These are phyloP conservation scores for Epistrophe eligans DNA, from an alignment of 2,888 invertebrate species.

Conservation along the genomic window DNA sequence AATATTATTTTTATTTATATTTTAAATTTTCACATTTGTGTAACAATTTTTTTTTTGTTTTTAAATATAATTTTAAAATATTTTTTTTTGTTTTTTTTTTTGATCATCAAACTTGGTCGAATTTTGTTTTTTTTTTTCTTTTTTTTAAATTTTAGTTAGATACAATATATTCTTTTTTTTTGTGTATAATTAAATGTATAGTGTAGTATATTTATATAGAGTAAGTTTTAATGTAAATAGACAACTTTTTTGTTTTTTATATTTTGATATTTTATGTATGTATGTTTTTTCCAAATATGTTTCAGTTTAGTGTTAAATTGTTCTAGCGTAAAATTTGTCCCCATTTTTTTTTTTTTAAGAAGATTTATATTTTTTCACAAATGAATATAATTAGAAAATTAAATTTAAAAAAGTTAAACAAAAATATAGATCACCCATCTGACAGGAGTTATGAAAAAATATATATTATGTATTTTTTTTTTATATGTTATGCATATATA, in stretches of 20 bases:
- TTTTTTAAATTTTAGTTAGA: slow-evolving; percentile 25
- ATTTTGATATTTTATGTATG: slow-evolving; percentile 17
- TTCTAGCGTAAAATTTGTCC: slow-evolving; percentile 74
- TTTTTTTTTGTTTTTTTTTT: slow-evolving; percentile 9
- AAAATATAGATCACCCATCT: slow-evolving; percentile 82
- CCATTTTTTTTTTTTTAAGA: slow-evolving; percentile 32
- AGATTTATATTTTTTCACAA: slow-evolving; percentile 31
- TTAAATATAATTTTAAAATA: slow-evolving; percentile 40
- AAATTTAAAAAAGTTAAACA: slow-evolving; percentile 1
- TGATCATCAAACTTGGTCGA: slow-evolving; percentile 64
- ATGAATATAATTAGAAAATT: slow-evolving; percentile 28
- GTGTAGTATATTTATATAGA: slow-evolving; percentile 33
- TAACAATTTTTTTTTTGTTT: slow-evolving; percentile 41
- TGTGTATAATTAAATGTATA: slow-evolving; percentile 54
- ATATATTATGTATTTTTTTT: slow-evolving; percentile 46
- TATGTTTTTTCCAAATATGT: slow-evolving; percentile 44
- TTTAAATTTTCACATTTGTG: slow-evolving; percentile 52
- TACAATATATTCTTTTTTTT: slow-evolving; percentile 37
- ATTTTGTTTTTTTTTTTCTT: slow-evolving; percentile 28
- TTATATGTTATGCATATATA: slow-evolving; percentile 10
- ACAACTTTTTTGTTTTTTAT: slow-evolving; percentile 34
- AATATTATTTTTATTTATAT: slow-evolving; percentile 60
- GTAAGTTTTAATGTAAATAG: slow-evolving; percentile 61
- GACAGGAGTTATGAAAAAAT: slow-evolving; percentile 82
- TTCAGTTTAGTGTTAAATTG: slow-evolving; percentile 56